Base-by-base conservation (phyloP, 1,140 invertebrate species). In the Helicoverpa zea region DNA sequence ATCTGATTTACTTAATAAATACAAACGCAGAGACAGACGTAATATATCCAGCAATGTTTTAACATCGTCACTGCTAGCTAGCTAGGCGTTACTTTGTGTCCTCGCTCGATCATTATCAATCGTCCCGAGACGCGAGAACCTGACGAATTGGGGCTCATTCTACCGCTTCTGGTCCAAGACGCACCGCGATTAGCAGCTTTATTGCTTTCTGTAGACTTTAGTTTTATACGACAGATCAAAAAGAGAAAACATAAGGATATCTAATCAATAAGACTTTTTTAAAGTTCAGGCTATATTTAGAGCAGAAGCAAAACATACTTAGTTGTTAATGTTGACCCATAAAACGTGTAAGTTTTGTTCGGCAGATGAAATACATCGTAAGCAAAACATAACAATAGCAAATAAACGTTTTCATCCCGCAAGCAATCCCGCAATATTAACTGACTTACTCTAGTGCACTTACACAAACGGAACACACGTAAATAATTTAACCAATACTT, bases 41-140 rank as follows among this genome's bases (percentile, higher is more conserved):
- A 72, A 72, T 52, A 70, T 52, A 72, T 52, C 49, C 18, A 72
- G 49, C 68, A 52, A 72, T 29, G 49, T 72, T 72, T 72, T 72
- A 49, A 54, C 66, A 16, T 54, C 23, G 68, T 72, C 68, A 54
- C 49, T 30, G 30, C 13, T 30, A 29, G 52, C 23, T n/a, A 54
- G 51, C 23, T 23, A 72, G 66, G 70, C 54, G 70, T 58, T 73
- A 73, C 29, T 73, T 73, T 73, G 54, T 73, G 54, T 73, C 64
- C 64, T 56, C 80, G 80, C 81, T 85, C 84, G 75, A 80, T 85
- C 84, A 85, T 85, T 81, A 85, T 85, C 83, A 85, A 83, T 85
- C 84, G 80, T 80, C 76, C 54, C 14, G 18, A 66, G 83, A 72
- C 52, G 70, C 70, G 52, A 49, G 70, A 30, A 18, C 70, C 70